These are phyloP conservation scores for Caenorhabditis brenneri DNA, from an alignment of 1,140 invertebrate species.

Conservation along the genomic window DNA sequence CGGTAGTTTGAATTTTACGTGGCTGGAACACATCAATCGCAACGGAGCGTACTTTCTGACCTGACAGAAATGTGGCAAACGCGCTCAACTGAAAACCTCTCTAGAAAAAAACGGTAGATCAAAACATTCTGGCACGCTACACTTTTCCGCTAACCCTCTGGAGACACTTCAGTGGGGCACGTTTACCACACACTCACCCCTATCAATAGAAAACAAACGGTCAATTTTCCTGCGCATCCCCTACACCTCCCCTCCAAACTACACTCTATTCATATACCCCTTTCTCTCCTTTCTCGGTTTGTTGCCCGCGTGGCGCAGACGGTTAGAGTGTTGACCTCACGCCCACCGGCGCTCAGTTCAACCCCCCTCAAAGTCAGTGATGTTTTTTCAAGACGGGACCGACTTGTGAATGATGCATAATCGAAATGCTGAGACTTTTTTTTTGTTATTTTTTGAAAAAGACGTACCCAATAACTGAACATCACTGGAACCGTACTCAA, in stretches of 20 bases:
- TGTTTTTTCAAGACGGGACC: constrained; percentile 38
- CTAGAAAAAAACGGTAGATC: too few species aligned
- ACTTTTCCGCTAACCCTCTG: too few species aligned
- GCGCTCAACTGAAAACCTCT: too few species aligned
- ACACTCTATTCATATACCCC: neutral
- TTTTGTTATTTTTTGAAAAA: constrained; percentile 3
- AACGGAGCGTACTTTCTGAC: too few species aligned
- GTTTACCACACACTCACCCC: too few species aligned
- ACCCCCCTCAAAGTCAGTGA: neutral
- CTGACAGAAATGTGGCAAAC: too few species aligned
- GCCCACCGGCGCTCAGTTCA: neutral
- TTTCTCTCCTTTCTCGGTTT: neutral
- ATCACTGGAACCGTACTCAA: constrained; percentile 78
- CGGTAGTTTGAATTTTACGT: too few species aligned
- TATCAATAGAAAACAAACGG: too few species aligned
- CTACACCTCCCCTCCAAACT: neutral
- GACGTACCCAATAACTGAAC: constrained; percentile 77
- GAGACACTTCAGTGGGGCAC: too few species aligned
- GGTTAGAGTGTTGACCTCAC: neutral
- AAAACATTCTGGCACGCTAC: too few species aligned
- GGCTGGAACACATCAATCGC: too few species aligned
- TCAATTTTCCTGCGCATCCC: neutral
- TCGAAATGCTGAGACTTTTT: constrained; percentile 4
- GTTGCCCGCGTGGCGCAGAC: neutral
- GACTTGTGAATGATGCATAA: constrained; percentile 40